Evolutionary conservation across 2,113 vertebrate species (phyloP), one percentile per base, ranked within the genome.

Genomic region (Spheniscus mendiculus): DNA sequence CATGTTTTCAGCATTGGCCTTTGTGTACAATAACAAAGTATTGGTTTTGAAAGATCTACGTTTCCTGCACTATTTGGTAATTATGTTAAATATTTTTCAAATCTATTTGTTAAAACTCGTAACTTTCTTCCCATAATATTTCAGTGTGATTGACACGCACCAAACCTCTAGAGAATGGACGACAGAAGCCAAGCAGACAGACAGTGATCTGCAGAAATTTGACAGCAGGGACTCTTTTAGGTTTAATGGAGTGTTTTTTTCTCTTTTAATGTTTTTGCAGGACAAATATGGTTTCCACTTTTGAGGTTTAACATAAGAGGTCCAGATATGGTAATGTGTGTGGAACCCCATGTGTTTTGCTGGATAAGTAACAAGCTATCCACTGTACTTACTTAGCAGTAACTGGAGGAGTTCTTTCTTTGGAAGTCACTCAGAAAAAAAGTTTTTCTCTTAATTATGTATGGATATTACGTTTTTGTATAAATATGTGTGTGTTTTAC

Each of bases 401-500:
- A 71, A 42, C 70, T 76, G 30, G 20, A 81, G 45, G 45, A 87
- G 27, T 65, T 83, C 19, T 42, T 66, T 85, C 19, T 92, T 88
- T 50, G 85, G 62, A 83, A 80, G 42, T 91, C 11, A 30, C 32
- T 77, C 23, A 26, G 22, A 15, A 45, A 23, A n/a, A 25, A 49
- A 9, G 5, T 45, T 65, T 52, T 47, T 32, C n/a, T 67, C 13
- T 30, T 26, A 27, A 27, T 3, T 34, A 44, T n/a, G 10, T 55
- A 34, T 52, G 20, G 16, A 16, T 72, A 26, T 89, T 85, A 66
- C 15, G 9, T 3, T 58, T 81, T 59, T 84, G 15, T 44, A 32
- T 78, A 72, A 83, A n/a, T 32, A 14, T 76, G 32, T 78, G 2
- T 92, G 90, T 97, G 15, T 95, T 97, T 96, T 90, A 61, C 95